Conservation (phyloP, 2,113 vertebrate genomes). For the Oceanodroma tethys region DNA sequence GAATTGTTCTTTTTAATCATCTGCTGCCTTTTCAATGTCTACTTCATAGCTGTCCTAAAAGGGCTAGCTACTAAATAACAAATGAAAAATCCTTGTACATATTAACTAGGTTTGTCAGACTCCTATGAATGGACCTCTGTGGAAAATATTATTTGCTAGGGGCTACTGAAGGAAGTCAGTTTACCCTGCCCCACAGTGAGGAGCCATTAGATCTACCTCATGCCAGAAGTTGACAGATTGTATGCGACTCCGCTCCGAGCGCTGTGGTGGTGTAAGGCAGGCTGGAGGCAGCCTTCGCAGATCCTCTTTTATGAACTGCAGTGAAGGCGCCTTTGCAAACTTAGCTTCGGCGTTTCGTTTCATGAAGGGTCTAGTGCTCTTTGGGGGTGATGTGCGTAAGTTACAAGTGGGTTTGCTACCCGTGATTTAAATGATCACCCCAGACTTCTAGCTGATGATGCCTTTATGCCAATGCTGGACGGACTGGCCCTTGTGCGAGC, state of each 20-base stretch:
- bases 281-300: background rate
- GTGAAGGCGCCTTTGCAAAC: background rate
- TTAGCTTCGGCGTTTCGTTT: background rate
- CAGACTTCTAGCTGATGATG: background rate
- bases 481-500: background rate
- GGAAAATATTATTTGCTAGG: conserved; percentile 10
- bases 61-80: background rate
- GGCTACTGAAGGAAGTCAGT: background rate
- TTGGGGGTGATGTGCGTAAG: fast-evolving
- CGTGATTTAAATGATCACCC: background rate
- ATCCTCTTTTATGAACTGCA: background rate
- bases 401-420: background rate
- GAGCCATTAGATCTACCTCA: background rate
- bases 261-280: background rate
- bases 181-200: conserved; percentile 12
- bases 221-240: background rate
- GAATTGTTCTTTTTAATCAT: conserved; percentile 56
- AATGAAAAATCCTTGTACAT: background rate
- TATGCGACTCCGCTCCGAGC: background rate
- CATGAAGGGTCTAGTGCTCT: background rate
- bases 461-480: background rate
- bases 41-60: conserved; percentile 6
- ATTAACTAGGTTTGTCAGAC: background rate
- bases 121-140: conserved; percentile 18
- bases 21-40: conserved; percentile 12